A percentile compares a stretch with the other conserved stretches of the same genome.
phyloP scores from a whole-genome alignment of 2,888 invertebrate species.

The Zaprionus bogoriensis region DNA sequence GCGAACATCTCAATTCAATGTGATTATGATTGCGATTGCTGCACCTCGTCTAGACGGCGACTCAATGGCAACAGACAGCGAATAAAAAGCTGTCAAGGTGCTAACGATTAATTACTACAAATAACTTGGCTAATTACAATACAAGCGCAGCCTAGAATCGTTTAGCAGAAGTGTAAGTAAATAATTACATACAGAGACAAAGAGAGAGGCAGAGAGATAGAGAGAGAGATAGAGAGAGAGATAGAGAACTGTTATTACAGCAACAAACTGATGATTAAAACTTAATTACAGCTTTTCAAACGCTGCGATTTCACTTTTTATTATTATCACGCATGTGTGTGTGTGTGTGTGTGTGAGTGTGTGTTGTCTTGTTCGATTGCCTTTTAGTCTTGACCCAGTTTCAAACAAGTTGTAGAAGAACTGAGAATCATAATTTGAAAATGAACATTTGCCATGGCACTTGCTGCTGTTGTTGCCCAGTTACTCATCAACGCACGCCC shows the following conservation, averaged over 20 bases:
- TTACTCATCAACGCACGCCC: conserved; percentile 62
- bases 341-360: neutral
- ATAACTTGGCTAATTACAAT: conserved; percentile 43
- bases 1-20: no score
- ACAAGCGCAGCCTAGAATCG: conserved; percentile 37
- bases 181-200: conserved; percentile 33
- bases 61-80: conserved; percentile 31
- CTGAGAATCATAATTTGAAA: conserved; percentile 54
- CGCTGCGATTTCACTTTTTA: conserved; percentile 70
- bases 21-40: conserved; percentile 15
- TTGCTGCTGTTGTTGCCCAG: conserved; percentile 20
- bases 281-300: conserved; percentile 59
- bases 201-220: conserved; percentile 10
- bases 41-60: conserved; percentile 40
- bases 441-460: conserved; percentile 33
- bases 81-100: conserved; percentile 40
- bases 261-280: conserved; percentile 52
- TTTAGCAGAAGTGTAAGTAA: conserved; percentile 60
- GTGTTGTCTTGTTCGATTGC: conserved; percentile 27
- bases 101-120: conserved; percentile 29
- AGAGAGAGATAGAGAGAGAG: conserved; percentile 13
- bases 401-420: conserved; percentile 31
- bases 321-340: conserved; percentile 9
- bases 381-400: conserved; percentile 68
- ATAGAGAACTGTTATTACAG: neutral